These are phyloP conservation scores for Tillus elongatus DNA, from an alignment of 2,888 invertebrate species.

Conservation along the genomic window DNA sequence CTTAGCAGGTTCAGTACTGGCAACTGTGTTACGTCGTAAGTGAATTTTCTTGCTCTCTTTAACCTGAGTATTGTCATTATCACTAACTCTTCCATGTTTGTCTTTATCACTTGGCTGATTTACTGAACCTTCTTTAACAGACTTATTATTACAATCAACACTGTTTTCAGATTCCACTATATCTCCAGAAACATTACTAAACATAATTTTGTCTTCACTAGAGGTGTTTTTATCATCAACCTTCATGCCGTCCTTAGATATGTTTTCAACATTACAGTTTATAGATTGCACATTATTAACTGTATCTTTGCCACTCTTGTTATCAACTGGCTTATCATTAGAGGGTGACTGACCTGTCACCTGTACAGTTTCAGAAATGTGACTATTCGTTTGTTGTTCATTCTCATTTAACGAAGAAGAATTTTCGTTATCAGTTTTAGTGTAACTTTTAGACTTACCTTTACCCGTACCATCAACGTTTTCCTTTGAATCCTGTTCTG, in stretches of 20 bases:
- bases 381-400: conserved; percentile 1
- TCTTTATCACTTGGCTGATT: too few species aligned
- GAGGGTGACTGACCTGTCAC: conserved; percentile 40
- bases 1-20: too few species aligned
- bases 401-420: too few species aligned
- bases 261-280: too few species aligned
- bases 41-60: too few species aligned
- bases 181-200: conserved; percentile 13
- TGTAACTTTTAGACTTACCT: conserved; percentile 1
- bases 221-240: conserved; percentile 12
- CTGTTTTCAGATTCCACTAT: conserved; percentile 14
- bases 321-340: conserved; percentile 33
- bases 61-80: too few species aligned
- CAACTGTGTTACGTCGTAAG: too few species aligned
- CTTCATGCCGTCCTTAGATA: conserved; percentile 15
- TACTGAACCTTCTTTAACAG: too few species aligned
- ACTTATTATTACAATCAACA: not conserved
- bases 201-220: conserved; percentile 8
- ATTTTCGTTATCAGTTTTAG: not conserved
- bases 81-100: too few species aligned
- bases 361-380: conserved; percentile 38
- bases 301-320: conserved; percentile 14
- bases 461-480: not conserved
- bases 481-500: not conserved
- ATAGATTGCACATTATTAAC: conserved; percentile 10